Evolutionary conservation across 2,797 vertebrate genomes (phyloP).

Genomic region (Pelochelys cantorii): DNA sequence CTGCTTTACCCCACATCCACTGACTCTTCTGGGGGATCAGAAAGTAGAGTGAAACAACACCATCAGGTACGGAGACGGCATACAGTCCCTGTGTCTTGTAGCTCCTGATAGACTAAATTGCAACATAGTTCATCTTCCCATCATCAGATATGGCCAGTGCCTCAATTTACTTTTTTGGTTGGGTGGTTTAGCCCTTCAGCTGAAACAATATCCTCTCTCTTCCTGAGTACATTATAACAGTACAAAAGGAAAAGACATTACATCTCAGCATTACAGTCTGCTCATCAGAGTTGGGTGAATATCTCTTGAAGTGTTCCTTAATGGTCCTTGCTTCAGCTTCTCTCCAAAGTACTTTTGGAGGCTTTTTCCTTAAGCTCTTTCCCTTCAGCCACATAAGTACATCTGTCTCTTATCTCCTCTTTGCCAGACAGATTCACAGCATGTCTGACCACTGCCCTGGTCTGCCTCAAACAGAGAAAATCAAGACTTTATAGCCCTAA

Average conservation of each 20-base stretch:
- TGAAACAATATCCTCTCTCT: not conserved
- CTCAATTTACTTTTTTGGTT: not conserved
- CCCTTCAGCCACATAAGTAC: not conserved
- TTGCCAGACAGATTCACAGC: not conserved
- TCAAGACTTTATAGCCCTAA: not conserved
- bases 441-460: not conserved
- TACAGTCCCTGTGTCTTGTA: slow-evolving; percentile 3
- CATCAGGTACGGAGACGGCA: slow-evolving; percentile 53
- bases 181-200: not conserved
- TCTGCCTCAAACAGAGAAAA: not conserved
- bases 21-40: not conserved
- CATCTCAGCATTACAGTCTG: not conserved
- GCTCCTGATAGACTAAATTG: not conserved
- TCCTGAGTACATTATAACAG: not conserved
- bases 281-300: not conserved
- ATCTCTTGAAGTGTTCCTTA: not conserved
- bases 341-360: not conserved
- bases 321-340: not conserved
- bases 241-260: rapidly evolving
- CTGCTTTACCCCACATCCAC: not conserved
- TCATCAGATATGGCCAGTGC: slow-evolving; percentile 1
- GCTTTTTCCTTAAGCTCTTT: not conserved
- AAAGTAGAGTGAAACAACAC: not conserved
- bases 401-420: not conserved
- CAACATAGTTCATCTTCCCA: not conserved